These are phyloP conservation scores for Saimiri boliviensis DNA, from an alignment of 2,113 vertebrate genomes.

Conservation along the genomic window DNA sequence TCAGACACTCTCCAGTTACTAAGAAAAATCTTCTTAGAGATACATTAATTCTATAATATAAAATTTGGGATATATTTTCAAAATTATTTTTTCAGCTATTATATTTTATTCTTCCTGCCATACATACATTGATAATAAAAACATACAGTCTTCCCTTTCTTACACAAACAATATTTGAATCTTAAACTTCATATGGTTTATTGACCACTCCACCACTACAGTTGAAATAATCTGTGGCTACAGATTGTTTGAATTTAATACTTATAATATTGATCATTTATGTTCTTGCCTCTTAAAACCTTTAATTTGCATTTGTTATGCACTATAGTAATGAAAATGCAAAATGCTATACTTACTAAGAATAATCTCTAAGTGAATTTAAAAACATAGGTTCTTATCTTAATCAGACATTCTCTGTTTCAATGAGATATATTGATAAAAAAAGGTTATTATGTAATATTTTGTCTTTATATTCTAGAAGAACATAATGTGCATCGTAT, in stretches of 20 bases:
- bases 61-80: background rate
- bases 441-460: background rate
- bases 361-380: background rate
- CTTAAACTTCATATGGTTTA: background rate
- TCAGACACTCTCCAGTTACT: background rate
- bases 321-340: background rate
- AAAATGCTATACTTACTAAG: background rate
- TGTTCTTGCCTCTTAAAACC: background rate
- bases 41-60: background rate
- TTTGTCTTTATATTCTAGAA: background rate
- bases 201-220: rapidly evolving
- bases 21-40: background rate
- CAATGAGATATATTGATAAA: background rate
- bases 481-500: background rate
- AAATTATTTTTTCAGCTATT: background rate
- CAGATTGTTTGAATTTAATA: background rate
- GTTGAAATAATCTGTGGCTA: background rate
- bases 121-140: background rate
- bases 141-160: rapidly evolving
- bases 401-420: background rate
- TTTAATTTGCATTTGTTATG: background rate
- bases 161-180: background rate
- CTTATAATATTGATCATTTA: background rate
- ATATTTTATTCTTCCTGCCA: background rate
- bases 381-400: background rate